Evolutionary conservation across 2,888 invertebrate genomes (phyloP), one percentile per base, ranked within the genome.

Genomic region (Oxytorus armatus): DNA sequence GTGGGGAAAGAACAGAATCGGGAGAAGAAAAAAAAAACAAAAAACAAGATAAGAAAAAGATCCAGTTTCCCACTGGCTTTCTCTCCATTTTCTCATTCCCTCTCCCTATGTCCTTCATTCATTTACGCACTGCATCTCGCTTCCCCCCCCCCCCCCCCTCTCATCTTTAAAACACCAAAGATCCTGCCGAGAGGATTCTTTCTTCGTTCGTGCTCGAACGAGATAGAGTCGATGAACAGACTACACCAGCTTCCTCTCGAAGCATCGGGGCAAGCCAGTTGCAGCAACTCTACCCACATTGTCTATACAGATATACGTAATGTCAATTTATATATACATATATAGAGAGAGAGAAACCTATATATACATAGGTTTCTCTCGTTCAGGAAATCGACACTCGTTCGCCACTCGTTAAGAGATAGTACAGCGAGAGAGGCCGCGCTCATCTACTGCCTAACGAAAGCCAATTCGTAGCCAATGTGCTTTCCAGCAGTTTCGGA

Each of bases 391-490:
- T 72, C 69, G 79, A 76, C 68, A 68, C 53, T 73, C 79, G 75
- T 79, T 69, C 63, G 65, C 57, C 65, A 42, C 73, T 68, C 68
- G 69, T 74, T 74, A 74, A 65, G 23, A 57, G 33, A 63, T 70
- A 51, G 65, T 51, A 79, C 59, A 79, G 59, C n/a, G 25, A 61
- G 33, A 47, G 61, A 29, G 3, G 29, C 5, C 5, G n/a, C 18
- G 42, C 79, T 39, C 68, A 21, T 63, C 42, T 44, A 25, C 55
- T n/a, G 55, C 23, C 73, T 73, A 80, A 69, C 73, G 68, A 73
- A 77, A 76, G 73, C 68, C 80, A 77, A 79, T 79, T 75, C 79
- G 69, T 68, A 49, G 73, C 73, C 53, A 68, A 73, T 63, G 78
- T 61, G 51, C 73, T 68, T 63, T 73, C 78, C 44, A 73, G 53